Conservation (phyloP, 2,888 invertebrate species). For the Cerceris ruficornis region DNA sequence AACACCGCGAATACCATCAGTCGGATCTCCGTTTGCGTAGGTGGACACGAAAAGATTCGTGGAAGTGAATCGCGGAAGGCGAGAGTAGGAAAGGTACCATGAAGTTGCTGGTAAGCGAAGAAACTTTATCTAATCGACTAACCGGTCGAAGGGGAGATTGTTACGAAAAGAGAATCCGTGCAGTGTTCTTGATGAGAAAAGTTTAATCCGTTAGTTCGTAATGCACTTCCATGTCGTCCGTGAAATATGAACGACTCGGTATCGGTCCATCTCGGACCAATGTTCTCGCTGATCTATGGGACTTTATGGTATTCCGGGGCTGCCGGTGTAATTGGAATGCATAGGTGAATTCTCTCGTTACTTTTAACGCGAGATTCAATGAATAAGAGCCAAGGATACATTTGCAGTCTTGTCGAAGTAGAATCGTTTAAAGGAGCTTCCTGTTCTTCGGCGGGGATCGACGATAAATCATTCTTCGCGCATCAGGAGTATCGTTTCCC, state of each 20-base stretch:
- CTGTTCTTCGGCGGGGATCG: too few relatives aligned
- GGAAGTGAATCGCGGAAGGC: slow-evolving; percentile 31
- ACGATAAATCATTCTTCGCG: too few relatives aligned
- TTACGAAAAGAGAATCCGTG: slow-evolving; percentile 54
- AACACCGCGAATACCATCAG: slow-evolving; percentile 34
- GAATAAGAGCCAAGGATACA: background rate
- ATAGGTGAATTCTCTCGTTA: slow-evolving; percentile 41
- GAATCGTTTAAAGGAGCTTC: too few relatives aligned
- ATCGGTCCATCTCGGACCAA: slow-evolving; percentile 41
- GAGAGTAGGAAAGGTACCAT: slow-evolving; percentile 36
- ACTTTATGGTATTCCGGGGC: slow-evolving; percentile 7
- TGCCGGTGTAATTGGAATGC: slow-evolving; percentile 48
- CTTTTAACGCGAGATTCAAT: slow-evolving; percentile 34
- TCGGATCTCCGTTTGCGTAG: slow-evolving; percentile 8
- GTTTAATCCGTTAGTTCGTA: slow-evolving; percentile 63
- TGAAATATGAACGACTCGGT: slow-evolving; percentile 58
- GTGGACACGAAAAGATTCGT: slow-evolving; percentile 19
- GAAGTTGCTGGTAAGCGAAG: slow-evolving; percentile 61
- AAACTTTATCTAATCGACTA: slow-evolving; percentile 63
- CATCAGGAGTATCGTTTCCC: too few relatives aligned
- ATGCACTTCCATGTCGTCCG: slow-evolving; percentile 57
- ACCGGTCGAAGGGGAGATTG: slow-evolving; percentile 46
- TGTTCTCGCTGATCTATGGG: slow-evolving; percentile 43
- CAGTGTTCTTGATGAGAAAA: slow-evolving; percentile 64
- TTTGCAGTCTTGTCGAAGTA: too few relatives aligned